These are phyloP conservation scores for Cydia amplana DNA, from an alignment of 1,140 invertebrate species.

Conservation along the genomic window DNA sequence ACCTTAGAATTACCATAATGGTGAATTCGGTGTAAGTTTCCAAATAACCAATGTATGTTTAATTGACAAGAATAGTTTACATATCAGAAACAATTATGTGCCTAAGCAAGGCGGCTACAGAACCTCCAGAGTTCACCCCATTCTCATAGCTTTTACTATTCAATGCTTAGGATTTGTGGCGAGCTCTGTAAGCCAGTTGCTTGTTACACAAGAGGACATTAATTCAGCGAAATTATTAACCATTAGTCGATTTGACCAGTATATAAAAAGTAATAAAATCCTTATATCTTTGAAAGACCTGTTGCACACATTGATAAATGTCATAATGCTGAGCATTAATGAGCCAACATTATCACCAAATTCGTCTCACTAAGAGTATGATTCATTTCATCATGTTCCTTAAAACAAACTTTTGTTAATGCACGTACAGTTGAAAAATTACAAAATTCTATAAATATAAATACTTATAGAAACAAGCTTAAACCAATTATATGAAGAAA, in stretches of 20 bases:
- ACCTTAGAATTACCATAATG: constrained; percentile 24
- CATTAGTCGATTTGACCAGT: background rate
- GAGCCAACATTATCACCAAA: background rate
- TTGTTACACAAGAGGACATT: background rate
- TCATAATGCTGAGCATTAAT: background rate
- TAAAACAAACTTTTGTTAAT: constrained; percentile 17
- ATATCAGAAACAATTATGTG: background rate
- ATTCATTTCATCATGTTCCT: background rate
- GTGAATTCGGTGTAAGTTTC: constrained; percentile 2
- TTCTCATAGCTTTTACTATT: too few species aligned
- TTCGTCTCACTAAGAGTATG: background rate
- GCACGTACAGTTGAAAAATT: background rate
- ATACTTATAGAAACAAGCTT: constrained; percentile 6
- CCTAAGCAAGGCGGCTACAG: too few species aligned
- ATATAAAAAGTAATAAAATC: background rate
- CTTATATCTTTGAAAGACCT: background rate
- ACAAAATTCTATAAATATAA: constrained; percentile 3
- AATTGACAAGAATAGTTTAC: constrained; percentile 31
- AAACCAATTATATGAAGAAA: background rate
- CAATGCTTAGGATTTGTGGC: background rate
- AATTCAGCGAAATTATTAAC: background rate
- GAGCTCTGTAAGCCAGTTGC: too few species aligned
- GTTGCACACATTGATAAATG: background rate
- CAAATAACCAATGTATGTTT: constrained; percentile 18
- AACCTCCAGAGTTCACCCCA: too few species aligned